Percentiles rank a stretch among this genome's conserved stretches.
Evolutionary conservation across 2,888 invertebrate species (phyloP).

Genomic region (Euphydryas editha): DNA sequence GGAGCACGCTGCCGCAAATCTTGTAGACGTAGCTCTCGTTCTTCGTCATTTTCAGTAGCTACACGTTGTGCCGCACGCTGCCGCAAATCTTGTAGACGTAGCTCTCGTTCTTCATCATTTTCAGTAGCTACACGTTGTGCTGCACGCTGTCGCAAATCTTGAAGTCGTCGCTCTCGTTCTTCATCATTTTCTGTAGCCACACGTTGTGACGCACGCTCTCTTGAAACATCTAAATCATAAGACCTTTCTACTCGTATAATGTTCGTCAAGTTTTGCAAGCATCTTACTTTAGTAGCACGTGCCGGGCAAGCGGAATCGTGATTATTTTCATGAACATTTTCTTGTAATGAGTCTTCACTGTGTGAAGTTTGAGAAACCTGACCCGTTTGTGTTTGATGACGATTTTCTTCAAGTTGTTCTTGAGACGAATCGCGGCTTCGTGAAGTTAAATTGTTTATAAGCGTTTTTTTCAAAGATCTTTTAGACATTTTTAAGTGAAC

Average conservation of each 20-base stretch:
- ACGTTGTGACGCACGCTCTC: neutral
- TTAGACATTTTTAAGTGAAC: too few species aligned
- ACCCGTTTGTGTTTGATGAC: too few species aligned
- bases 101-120: neutral
- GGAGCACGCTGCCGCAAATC: slow-evolving; percentile 13
- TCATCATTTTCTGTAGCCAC: neutral
- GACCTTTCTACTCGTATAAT: slow-evolving; percentile 28
- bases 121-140: neutral
- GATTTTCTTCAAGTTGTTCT: too few species aligned
- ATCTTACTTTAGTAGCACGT: slow-evolving; percentile 34
- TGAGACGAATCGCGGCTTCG: too few species aligned
- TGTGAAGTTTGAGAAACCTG: neutral
- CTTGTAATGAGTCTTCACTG: neutral
- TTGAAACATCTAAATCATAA: slow-evolving; percentile 5
- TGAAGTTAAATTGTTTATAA: too few species aligned
- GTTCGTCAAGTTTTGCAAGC: slow-evolving; percentile 28
- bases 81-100: slow-evolving; percentile 27
- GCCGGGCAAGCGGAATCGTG: slow-evolving; percentile 24
- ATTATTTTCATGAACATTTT: too few species aligned
- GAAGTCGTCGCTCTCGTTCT: neutral
- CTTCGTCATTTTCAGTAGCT: slow-evolving; percentile 19
- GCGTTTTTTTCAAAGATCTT: too few species aligned
- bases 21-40: slow-evolving; percentile 30
- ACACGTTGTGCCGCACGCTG: slow-evolving; percentile 25
- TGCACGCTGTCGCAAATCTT: too few species aligned